Evolutionary conservation across 1,140 invertebrate genomes (phyloP).

Genomic region (Linepithema humile): DNA sequence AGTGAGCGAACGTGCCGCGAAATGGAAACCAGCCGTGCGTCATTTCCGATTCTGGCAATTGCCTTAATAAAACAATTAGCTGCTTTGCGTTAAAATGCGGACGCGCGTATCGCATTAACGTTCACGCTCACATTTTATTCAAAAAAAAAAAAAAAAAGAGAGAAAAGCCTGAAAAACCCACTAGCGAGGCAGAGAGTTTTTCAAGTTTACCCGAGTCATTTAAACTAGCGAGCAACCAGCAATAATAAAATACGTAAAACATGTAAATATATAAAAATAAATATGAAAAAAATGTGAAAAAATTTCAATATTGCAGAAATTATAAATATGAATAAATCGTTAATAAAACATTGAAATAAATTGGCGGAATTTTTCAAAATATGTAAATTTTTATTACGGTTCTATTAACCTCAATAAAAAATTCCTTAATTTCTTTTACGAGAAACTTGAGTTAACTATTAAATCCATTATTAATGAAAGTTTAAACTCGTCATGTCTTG

Average conservation of each 20-base stretch:
- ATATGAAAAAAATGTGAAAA: background rate
- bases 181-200: background rate
- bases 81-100: constrained; percentile 21
- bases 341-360: background rate
- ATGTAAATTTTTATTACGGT: background rate
- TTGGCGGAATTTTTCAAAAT: background rate
- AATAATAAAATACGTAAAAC: background rate
- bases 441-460: background rate
- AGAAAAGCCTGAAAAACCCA: background rate
- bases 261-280: background rate
- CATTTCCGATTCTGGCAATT: constrained; percentile 44
- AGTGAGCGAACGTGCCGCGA: constrained; percentile 23
- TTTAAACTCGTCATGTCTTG: background rate
- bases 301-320: background rate
- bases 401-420: background rate
- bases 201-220: background rate
- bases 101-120: constrained; percentile 21
- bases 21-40: background rate
- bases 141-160: background rate
- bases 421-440: background rate
- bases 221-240: background rate
- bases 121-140: background rate
- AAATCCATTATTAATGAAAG: background rate
- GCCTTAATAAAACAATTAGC: constrained; percentile 63
- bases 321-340: background rate